These are phyloP conservation scores for Chiroxiphia lanceolata DNA, from an alignment of 2,797 vertebrate genomes.

Conservation along the genomic window DNA sequence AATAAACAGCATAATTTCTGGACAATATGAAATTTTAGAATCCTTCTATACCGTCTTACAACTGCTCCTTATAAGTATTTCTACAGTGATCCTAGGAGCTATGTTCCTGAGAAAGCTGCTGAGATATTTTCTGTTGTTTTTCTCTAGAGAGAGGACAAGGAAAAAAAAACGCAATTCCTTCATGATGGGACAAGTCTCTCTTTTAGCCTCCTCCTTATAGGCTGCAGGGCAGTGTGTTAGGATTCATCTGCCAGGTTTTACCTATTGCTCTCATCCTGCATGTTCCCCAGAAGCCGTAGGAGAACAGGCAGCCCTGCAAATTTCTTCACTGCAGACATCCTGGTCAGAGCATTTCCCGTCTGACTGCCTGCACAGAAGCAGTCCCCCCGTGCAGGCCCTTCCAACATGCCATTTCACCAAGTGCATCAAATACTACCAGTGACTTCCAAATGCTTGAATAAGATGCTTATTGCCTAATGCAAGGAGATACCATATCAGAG, in stretches of 20 bases:
- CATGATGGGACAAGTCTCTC: neutral
- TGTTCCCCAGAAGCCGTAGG: neutral
- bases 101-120: neutral
- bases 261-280: neutral
- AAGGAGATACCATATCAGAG: neutral
- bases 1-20: constrained; percentile 37
- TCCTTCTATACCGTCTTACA: neutral
- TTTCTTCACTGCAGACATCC: neutral
- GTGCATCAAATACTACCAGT: neutral
- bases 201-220: neutral
- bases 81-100: neutral
- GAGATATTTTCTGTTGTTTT: neutral
- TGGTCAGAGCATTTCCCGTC: accelerated
- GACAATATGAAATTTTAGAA: neutral
- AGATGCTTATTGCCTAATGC: neutral
- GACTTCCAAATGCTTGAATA: neutral
- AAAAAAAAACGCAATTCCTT: neutral
- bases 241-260: neutral
- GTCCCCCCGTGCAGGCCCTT: neutral
- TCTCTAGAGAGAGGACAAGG: neutral
- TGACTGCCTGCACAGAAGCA: neutral
- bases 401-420: neutral
- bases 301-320: neutral
- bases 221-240: neutral
- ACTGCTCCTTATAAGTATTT: neutral